phyloP scores from a whole-genome alignment of 2,113 vertebrate species.

The Phaethornis superciliosus region DNA sequence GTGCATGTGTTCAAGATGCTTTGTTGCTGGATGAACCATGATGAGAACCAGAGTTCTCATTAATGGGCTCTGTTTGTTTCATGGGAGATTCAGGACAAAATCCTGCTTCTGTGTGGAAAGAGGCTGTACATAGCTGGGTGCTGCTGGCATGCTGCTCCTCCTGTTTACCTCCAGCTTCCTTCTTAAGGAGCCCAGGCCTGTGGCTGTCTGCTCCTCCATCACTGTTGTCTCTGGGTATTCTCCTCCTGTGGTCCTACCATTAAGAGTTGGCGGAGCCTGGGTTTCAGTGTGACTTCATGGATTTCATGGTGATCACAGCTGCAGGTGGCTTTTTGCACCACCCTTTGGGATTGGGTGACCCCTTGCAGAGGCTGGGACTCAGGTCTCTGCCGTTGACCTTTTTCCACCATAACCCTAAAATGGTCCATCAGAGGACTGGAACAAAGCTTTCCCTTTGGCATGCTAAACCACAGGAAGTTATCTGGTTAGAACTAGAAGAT shows the following conservation, averaged over 20 bases:
- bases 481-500: background rate
- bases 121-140: background rate
- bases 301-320: background rate
- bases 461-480: background rate
- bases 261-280: background rate
- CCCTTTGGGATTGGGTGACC: background rate
- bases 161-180: background rate
- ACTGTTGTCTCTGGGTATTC: background rate
- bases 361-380: background rate
- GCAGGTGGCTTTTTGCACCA: background rate
- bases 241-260: background rate
- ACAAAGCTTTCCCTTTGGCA: background rate
- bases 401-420: background rate
- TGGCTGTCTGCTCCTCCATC: background rate
- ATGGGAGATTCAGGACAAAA: background rate
- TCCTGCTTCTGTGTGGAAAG: background rate
- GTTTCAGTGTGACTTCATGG: background rate
- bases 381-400: background rate
- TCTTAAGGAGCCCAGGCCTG: background rate
- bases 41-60: background rate
- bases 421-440: background rate
- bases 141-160: background rate
- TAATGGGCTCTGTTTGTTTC: background rate
- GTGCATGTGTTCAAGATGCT: rapidly evolving
- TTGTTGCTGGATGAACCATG: background rate